Percentiles rank a stretch among this genome's conserved stretches.
These are phyloP conservation scores for Liasis olivaceus DNA, from an alignment of 2,797 vertebrate species.

Conservation along the genomic window DNA sequence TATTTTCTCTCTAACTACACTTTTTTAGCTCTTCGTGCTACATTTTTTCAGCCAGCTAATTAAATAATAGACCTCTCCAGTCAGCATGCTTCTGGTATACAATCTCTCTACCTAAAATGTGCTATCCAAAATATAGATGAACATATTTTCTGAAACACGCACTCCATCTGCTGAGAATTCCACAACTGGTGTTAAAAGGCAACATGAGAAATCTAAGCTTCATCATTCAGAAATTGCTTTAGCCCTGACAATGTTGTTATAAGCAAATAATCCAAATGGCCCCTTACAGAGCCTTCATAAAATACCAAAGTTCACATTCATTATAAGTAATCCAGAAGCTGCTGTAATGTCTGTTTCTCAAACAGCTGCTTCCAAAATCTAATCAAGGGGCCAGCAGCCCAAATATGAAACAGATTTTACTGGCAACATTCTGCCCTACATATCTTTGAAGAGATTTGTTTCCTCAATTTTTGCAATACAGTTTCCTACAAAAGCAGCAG, in stretches of 20 bases:
- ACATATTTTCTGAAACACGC: background rate
- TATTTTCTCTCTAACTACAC: background rate
- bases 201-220: background rate
- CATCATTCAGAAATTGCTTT: constrained; percentile 4
- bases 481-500: background rate
- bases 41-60: constrained; percentile 12
- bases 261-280: background rate
- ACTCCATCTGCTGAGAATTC: background rate
- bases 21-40: background rate
- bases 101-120: background rate
- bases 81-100: background rate
- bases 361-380: background rate
- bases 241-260: background rate
- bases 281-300: background rate
- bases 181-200: background rate
- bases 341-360: background rate
- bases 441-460: background rate
- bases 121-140: background rate
- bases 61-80: background rate
- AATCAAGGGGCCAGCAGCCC: background rate
- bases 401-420: background rate
- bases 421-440: background rate
- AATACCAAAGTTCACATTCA: constrained; percentile 10
- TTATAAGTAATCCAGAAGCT: background rate
- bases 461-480: background rate